Conservation (phyloP, 2,113 vertebrate genomes). For the Colistium nudipinnis region DNA sequence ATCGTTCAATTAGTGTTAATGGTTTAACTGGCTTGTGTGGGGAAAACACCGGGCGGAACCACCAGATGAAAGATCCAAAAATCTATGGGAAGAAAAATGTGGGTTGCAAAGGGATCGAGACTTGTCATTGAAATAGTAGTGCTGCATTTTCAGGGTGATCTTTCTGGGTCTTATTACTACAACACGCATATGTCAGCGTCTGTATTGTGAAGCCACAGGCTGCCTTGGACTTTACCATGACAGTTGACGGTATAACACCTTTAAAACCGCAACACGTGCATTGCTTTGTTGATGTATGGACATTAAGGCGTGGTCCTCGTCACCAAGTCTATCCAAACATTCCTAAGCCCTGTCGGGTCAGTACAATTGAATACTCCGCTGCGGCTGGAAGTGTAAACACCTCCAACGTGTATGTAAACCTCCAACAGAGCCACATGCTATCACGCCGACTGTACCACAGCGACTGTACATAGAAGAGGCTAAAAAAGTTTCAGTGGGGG, state of each 20-base stretch:
- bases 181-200: neutral
- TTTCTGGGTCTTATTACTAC: too few relatives aligned
- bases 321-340: neutral
- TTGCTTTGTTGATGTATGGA: neutral
- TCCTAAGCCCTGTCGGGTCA: neutral
- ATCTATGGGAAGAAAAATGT: too few relatives aligned
- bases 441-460: slow-evolving; percentile 33
- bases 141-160: too few relatives aligned
- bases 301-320: neutral
- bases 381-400: neutral
- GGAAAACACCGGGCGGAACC: too few relatives aligned
- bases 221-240: neutral
- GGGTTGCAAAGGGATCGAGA: too few relatives aligned
- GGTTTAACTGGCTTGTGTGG: too few relatives aligned
- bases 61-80: too few relatives aligned
- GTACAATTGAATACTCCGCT: neutral
- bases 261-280: neutral
- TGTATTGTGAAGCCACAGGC: neutral
- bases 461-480: slow-evolving; percentile 3
- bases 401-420: slow-evolving; percentile 6
- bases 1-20: too few relatives aligned
- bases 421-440: neutral
- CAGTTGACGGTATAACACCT: neutral
- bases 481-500: slow-evolving; percentile 24
- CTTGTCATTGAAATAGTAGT: too few relatives aligned